These are phyloP conservation scores for Melanotaenia pygmaea DNA, from an alignment of 2,797 vertebrate genomes.

Conservation along the genomic window DNA sequence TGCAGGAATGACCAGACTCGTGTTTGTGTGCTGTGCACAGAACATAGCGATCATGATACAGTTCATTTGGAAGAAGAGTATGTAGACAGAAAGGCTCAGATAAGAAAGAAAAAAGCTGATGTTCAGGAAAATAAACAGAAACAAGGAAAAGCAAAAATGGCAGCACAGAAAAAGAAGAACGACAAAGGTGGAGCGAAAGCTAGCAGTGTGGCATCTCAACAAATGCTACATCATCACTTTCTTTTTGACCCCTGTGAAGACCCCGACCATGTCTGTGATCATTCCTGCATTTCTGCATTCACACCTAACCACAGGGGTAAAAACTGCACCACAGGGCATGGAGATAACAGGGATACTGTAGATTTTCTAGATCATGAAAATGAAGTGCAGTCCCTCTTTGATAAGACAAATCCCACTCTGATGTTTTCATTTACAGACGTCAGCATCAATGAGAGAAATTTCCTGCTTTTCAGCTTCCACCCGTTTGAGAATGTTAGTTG, in stretches of 20 bases:
- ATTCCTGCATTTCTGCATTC: slow-evolving; percentile 21
- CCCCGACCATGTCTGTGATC: not conserved
- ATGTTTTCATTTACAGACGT: slow-evolving; percentile 33
- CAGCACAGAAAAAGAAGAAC: slow-evolving; percentile 2
- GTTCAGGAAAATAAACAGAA: slow-evolving; percentile 13
- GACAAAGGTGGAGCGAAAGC: not conserved
- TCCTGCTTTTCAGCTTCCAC: slow-evolving; percentile 29
- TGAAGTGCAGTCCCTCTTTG: slow-evolving; percentile 28
- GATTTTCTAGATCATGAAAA: slow-evolving; percentile 57
- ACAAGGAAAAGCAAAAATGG: slow-evolving; percentile 7
- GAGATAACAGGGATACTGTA: not conserved
- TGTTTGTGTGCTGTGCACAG: slow-evolving; percentile 55
- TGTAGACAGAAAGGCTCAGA: slow-evolving; percentile 25
- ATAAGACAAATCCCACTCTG: not conserved
- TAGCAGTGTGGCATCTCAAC: not conserved
- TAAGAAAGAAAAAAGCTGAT: slow-evolving; percentile 11
- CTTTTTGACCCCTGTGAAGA: not conserved
- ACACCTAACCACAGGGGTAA: slow-evolving; percentile 7
- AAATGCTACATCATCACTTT: not conserved
- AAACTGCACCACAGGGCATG: slow-evolving; percentile 39
- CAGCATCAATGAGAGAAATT: slow-evolving; percentile 40
- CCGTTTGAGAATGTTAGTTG: not conserved
- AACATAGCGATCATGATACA: slow-evolving; percentile 39
- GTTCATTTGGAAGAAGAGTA: slow-evolving; percentile 41
- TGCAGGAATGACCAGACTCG: slow-evolving; percentile 37